A percentile compares a stretch with the other conserved stretches of the same genome.
Evolutionary conservation across 1,140 invertebrate genomes (phyloP).

Genomic region (Drosophila littoralis): DNA sequence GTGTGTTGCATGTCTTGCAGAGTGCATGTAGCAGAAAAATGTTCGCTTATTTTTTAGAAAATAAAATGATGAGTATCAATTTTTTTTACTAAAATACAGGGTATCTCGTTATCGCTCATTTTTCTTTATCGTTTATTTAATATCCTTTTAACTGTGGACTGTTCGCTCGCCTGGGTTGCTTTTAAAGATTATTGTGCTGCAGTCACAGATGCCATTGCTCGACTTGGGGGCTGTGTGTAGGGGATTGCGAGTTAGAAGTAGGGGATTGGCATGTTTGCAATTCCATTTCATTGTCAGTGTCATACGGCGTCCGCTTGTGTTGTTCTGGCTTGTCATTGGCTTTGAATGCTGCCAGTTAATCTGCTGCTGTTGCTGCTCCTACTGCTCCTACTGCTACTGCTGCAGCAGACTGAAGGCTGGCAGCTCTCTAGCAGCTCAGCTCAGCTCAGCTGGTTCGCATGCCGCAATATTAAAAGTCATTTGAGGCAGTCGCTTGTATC

Average conservation of each 20-base stretch:
- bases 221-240: neutral
- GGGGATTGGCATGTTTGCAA: constrained; percentile 52
- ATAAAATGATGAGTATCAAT: no score
- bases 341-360: constrained; percentile 43
- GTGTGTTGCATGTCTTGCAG: no score
- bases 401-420: neutral
- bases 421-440: constrained; percentile 11
- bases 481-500: constrained; percentile 7
- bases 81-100: constrained; percentile 1
- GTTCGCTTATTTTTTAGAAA: no score
- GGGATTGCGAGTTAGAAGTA: constrained; percentile 1
- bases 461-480: constrained; percentile 45
- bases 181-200: constrained; percentile 41
- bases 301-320: constrained; percentile 33
- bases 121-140: constrained; percentile 6
- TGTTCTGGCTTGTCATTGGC: constrained; percentile 39
- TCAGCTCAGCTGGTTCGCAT: constrained; percentile 9
- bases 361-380: neutral
- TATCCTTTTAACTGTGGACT: constrained; percentile 29
- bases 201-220: constrained; percentile 22
- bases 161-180: constrained; percentile 32
- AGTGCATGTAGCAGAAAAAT: no score
- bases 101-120: neutral
- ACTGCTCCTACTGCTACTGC: neutral
- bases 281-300: constrained; percentile 78